These are phyloP conservation scores for Hassar affinis DNA, from an alignment of 2,113 vertebrate genomes.

Conservation along the genomic window DNA sequence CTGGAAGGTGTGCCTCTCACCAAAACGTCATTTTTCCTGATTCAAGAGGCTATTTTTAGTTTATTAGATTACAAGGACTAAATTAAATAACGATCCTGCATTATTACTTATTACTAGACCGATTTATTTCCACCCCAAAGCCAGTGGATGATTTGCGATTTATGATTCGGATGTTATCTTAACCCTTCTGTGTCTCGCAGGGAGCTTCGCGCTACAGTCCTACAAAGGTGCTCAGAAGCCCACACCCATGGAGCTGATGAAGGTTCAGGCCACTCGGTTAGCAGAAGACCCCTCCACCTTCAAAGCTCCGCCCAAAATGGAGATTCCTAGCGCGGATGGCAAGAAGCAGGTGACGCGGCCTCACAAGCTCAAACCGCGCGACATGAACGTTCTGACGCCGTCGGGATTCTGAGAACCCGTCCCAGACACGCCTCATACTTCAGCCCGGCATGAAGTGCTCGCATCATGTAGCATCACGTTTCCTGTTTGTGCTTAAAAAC, in stretches of 20 bases:
- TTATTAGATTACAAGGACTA: neutral
- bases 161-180: neutral
- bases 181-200: constrained; percentile 59
- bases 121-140: neutral
- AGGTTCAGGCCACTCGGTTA: constrained; percentile 78
- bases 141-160: neutral
- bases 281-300: constrained; percentile 71
- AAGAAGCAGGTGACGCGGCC: constrained; percentile 73
- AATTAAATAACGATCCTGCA: neutral
- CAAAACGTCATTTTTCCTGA: too few species aligned
- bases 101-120: neutral
- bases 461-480: constrained; percentile 33
- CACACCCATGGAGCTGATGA: constrained; percentile 89
- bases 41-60: neutral
- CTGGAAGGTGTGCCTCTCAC: neutral
- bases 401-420: constrained; percentile 70
- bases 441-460: neutral
- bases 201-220: constrained; percentile 84
- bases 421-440: neutral
- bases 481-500: neutral
- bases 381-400: constrained; percentile 77
- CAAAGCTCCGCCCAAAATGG: constrained; percentile 85
- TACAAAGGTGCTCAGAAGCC: constrained; percentile 88
- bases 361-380: constrained; percentile 80
- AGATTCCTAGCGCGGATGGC: constrained; percentile 77